A percentile compares a stretch with the other conserved stretches of the same genome.
Conservation (phyloP, 2,113 vertebrate genomes). For the Chaetorhynchus papuensis region DNA sequence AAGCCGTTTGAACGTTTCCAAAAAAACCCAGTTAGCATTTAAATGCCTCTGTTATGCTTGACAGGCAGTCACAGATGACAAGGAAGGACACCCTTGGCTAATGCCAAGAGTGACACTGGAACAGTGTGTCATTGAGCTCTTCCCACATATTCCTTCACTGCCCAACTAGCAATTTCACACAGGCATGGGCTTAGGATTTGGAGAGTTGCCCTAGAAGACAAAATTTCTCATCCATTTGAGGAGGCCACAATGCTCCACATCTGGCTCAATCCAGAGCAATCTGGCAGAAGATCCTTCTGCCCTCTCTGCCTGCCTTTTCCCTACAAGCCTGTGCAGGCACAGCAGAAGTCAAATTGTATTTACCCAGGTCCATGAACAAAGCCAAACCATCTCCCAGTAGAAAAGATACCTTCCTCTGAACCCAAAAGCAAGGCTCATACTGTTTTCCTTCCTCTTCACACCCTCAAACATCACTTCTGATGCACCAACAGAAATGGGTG, state of each 20-base stretch:
- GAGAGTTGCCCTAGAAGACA: neutral
- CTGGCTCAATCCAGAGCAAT: neutral
- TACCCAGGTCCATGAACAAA: neutral
- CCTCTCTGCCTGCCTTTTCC: neutral
- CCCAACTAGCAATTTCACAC: neutral
- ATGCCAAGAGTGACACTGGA: neutral
- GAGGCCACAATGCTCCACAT: neutral
- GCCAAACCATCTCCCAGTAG: neutral
- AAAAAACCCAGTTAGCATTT: neutral
- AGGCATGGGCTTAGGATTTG: neutral
- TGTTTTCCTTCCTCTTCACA: neutral
- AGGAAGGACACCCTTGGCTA: neutral
- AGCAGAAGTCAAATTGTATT: neutral
- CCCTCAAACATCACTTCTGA: neutral
- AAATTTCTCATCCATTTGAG: neutral
- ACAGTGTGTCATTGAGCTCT: neutral
- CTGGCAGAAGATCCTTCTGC: neutral
- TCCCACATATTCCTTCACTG: neutral
- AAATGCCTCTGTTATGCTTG: neutral
- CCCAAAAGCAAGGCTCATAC: neutral
- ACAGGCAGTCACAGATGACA: neutral
- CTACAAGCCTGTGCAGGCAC: neutral
- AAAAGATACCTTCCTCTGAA: neutral
- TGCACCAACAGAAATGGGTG: neutral
- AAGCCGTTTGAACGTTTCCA: neutral